Evolutionary conservation across 2,797 vertebrate species (phyloP), one percentile per base, ranked within the genome.

Genomic region (Anomalospiza imberbis): DNA sequence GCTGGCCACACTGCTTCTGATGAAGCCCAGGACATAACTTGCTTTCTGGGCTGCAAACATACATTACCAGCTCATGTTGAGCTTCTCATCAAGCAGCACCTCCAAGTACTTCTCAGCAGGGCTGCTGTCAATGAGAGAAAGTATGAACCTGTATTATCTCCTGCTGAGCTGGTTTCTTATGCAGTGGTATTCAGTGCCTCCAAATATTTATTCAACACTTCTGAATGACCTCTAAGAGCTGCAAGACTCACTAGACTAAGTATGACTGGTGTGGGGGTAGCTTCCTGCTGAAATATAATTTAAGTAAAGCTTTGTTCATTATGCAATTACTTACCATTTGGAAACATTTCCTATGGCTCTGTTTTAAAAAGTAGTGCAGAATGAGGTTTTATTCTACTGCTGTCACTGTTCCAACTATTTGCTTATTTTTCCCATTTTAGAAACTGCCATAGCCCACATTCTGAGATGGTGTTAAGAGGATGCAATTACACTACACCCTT

Each of bases 201-300:
- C 50, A 86, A 31, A 45, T 91, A 67, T 76, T 86, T 87, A 58
- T 94, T 85, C 18, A 77, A 29, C 20, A 45, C 9, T n/a, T 68
- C 40, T 73, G 26, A 88, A 88, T 67, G 65, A 74, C 38, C 18
- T 93, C 15, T 73, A 71, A 38, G 36, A 87, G n/a, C 21, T 71
- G 12, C 12, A 68, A 82, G 21, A 44, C 74, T 61, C 72, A 34
- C 34, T 72, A 78, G 70, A n/a, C 22, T 50, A 62, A 70, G 28
- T 31, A 58, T 61, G 25, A 62, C 25, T 68, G 7, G 4, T 80
- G 20, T 6, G 3, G 13, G 8, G 2, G 10, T 9, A 77, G 22
- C 40, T 91, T 85, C 58, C 34, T 80, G 20, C 14, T 89, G 29
- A 85, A 21, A 29, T 85, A 17, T 14, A 8, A 74, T 77, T 79